Conservation (phyloP, 2,888 invertebrate species). For the Sthenelais limicola region DNA sequence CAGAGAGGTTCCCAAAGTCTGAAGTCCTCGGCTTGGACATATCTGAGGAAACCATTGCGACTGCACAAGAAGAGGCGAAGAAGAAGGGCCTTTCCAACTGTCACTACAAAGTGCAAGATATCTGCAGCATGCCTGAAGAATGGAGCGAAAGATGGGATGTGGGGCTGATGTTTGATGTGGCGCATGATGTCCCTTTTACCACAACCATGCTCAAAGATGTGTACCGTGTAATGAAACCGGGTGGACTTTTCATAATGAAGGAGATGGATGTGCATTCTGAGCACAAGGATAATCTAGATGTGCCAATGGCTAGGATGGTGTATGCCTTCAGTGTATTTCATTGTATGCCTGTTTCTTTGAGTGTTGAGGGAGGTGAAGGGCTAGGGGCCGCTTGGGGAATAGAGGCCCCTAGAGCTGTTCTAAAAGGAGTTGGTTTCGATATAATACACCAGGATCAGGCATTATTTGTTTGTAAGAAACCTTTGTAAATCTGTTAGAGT, state of each 20-base stretch:
- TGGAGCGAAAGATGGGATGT: slow-evolving; percentile 40
- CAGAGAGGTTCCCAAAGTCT: slow-evolving; percentile 37
- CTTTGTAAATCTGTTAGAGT: no score
- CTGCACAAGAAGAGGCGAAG: slow-evolving; percentile 4
- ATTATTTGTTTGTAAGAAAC: slow-evolving; percentile 1
- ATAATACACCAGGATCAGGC: neutral
- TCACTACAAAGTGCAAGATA: slow-evolving; percentile 28
- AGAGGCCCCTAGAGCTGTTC: slow-evolving; percentile 22
- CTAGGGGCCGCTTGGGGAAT: slow-evolving; percentile 42
- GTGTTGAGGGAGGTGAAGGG: slow-evolving; percentile 25
- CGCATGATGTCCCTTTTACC: slow-evolving; percentile 43
- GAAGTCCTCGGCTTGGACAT: slow-evolving; percentile 40
- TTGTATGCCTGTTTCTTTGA: slow-evolving; percentile 42
- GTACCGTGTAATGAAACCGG: slow-evolving; percentile 31
- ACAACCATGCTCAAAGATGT: slow-evolving; percentile 37
- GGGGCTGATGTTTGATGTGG: slow-evolving; percentile 18
- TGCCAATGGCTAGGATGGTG: neutral
- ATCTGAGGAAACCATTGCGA: slow-evolving; percentile 25
- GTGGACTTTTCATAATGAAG: slow-evolving; percentile 33
- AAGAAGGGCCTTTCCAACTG: neutral
- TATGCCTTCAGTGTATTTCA: slow-evolving; percentile 37
- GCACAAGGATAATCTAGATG: slow-evolving; percentile 10
- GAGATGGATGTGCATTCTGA: slow-evolving; percentile 35
- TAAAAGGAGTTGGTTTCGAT: slow-evolving; percentile 41
- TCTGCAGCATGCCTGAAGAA: slow-evolving; percentile 33